A percentile compares a stretch with the other conserved stretches of the same genome.
Conservation (phyloP, 2,113 vertebrate species). For the Amazona vittata region DNA sequence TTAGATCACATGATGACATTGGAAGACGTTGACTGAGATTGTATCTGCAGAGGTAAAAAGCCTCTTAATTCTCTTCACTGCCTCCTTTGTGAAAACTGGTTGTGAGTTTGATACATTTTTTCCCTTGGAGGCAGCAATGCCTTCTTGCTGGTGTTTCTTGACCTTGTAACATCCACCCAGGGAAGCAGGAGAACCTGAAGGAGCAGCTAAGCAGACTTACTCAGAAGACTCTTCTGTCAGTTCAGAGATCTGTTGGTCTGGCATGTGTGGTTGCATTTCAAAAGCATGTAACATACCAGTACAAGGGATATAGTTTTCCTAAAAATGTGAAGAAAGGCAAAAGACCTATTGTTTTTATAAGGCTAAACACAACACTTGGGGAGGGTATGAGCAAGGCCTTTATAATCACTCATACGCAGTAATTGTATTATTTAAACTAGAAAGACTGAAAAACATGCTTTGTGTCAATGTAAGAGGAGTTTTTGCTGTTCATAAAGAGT, state of each 20-base stretch:
- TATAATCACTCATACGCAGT: not conserved
- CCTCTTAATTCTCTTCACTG: constrained; percentile 8
- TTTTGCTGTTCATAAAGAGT: not conserved
- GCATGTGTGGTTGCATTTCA: not conserved
- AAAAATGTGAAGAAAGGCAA: not conserved
- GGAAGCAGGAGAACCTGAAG: not conserved
- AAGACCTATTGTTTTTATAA: not conserved
- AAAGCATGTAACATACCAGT: not conserved
- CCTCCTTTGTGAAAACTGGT: not conserved
- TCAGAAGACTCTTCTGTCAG: not conserved
- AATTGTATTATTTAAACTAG: not conserved
- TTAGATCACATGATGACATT: not conserved
- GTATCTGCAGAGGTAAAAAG: not conserved
- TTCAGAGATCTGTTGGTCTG: not conserved
- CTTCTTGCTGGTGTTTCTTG: not conserved
- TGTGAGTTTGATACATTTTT: not conserved
- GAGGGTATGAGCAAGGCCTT: not conserved
- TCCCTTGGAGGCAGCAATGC: not conserved
- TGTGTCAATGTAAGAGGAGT: not conserved
- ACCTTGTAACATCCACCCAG: not conserved
- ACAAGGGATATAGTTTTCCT: not conserved
- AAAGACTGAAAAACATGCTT: not conserved
- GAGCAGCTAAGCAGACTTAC: not conserved
- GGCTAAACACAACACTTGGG: not conserved
- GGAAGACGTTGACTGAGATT: not conserved